Base-by-base conservation (phyloP, 2,888 invertebrate genomes). In the Anthrax anthrax region DNA sequence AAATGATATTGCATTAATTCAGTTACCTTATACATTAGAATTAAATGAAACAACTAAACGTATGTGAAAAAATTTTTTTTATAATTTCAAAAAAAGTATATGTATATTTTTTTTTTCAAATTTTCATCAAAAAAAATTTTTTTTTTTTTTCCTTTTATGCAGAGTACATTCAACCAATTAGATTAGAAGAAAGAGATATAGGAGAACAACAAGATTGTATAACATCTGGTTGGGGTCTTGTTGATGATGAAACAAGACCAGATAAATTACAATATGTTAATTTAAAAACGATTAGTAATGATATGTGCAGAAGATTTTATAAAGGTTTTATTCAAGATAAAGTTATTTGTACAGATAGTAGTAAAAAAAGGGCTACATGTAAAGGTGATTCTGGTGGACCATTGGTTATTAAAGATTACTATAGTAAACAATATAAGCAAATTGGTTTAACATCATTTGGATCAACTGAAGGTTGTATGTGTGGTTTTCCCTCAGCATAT, bases 1-100 rank as follows among this genome's bases (percentile, higher is more conserved):
- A n/a, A 43, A 43, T 17, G 38, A 43, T 43, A 27, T 43, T 6
- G 43, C 43, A 13, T 12, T 43, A 5, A 43, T 43, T 16, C 2
- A 43, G n/a, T 16, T 43, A 23, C 37, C 23, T 3, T 4, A 23
- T 23, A 8, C 4, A 23, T 4, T 23, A 23, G 23, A 23, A 23
- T 23, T 23, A 23, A 23, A 23, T 23, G 23, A 8, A 6, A 23
- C 8, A 23, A 23, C n/a, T n/a, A n/a, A n/a, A n/a, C n/a, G n/a
- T n/a, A n/a, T n/a, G n/a, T n/a, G n/a, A 8, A 23, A 6, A 23
- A 6, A 6, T 23, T 6, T 23, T 23, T 23, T 23, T 23, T 23
- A 23, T 8, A 23, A 23, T 23, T 23, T n/a, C n/a, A n/a, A n/a
- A n/a, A n/a, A n/a, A n/a, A n/a, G n/a, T n/a, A n/a, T n/a, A n/a